Conservation (phyloP, 2,888 invertebrate genomes). For the Scaptomyza polygonia region DNA sequence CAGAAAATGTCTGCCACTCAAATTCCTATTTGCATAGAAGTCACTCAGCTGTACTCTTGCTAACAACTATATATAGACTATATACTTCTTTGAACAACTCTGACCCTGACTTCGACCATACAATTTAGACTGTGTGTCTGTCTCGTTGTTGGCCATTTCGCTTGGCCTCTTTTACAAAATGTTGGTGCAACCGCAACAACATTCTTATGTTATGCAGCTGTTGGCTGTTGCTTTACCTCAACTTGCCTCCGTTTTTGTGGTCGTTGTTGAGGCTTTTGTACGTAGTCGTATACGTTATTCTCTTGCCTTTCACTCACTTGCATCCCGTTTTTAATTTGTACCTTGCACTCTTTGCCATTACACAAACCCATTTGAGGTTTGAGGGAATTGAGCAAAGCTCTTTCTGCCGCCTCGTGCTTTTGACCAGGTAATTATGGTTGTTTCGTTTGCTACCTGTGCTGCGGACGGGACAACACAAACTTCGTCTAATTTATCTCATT, state of each 20-base stretch:
- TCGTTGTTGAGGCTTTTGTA: slow-evolving; percentile 33
- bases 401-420: slow-evolving; percentile 10
- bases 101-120: slow-evolving; percentile 16
- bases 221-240: slow-evolving; percentile 13
- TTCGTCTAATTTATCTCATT: slow-evolving; percentile 38
- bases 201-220: slow-evolving; percentile 54
- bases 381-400: slow-evolving; percentile 52
- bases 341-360: slow-evolving; percentile 34
- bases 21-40: slow-evolving; percentile 27
- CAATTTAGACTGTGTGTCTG: not conserved
- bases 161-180: slow-evolving; percentile 20
- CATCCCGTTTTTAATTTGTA: slow-evolving; percentile 56
- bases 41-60: slow-evolving; percentile 20
- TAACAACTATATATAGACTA: slow-evolving; percentile 2
- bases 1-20: slow-evolving; percentile 29
- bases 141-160: not conserved
- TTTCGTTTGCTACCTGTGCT: slow-evolving; percentile 2
- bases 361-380: slow-evolving; percentile 11
- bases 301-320: slow-evolving; percentile 6
- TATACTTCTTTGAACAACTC: not conserved
- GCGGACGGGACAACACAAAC: not conserved
- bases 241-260: slow-evolving; percentile 33
- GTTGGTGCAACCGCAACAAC: slow-evolving; percentile 52
- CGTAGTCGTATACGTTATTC: slow-evolving; percentile 1
- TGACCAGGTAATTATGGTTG: slow-evolving; percentile 57